Conservation (phyloP, 2,888 invertebrate genomes). For the Apotomis betuletana region DNA sequence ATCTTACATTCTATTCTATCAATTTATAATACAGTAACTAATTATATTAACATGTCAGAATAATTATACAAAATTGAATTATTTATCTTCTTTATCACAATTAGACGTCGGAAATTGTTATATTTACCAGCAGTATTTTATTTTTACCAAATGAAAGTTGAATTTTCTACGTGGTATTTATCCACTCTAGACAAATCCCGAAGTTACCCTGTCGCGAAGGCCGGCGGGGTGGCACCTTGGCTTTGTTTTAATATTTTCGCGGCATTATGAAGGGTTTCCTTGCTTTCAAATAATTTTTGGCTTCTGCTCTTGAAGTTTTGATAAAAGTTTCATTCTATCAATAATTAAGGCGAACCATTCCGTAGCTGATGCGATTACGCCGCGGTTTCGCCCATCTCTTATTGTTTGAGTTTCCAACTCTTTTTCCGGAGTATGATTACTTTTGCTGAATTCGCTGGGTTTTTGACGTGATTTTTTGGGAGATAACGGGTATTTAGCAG, state of each 20-base stretch:
- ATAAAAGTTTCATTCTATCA: constrained; percentile 84
- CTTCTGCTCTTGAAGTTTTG: constrained; percentile 83
- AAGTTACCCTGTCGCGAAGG: constrained; percentile 68
- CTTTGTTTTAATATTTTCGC: constrained; percentile 84
- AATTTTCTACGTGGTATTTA: constrained; percentile 40
- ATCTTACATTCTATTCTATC: too few species aligned
- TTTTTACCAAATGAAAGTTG: not conserved
- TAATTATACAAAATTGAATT: too few species aligned
- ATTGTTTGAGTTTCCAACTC: constrained; percentile 46
- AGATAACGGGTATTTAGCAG: constrained; percentile 19
- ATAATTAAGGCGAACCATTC: constrained; percentile 82
- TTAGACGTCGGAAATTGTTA: too few species aligned
- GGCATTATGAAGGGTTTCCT: constrained; percentile 83
- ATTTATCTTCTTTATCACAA: too few species aligned
- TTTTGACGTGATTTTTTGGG: constrained; percentile 21
- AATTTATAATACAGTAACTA: too few species aligned
- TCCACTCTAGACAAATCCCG: constrained; percentile 59
- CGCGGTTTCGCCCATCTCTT: constrained; percentile 55
- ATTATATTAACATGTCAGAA: too few species aligned
- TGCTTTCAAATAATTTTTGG: constrained; percentile 83
- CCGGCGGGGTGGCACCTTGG: constrained; percentile 79
- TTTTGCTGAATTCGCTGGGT: constrained; percentile 32
- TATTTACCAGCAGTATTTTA: too few species aligned
- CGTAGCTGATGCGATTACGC: constrained; percentile 80
- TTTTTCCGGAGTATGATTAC: constrained; percentile 32